Evolutionary conservation across 2,797 vertebrate species (phyloP).

Genomic region (Sebastes taczanowskii): DNA sequence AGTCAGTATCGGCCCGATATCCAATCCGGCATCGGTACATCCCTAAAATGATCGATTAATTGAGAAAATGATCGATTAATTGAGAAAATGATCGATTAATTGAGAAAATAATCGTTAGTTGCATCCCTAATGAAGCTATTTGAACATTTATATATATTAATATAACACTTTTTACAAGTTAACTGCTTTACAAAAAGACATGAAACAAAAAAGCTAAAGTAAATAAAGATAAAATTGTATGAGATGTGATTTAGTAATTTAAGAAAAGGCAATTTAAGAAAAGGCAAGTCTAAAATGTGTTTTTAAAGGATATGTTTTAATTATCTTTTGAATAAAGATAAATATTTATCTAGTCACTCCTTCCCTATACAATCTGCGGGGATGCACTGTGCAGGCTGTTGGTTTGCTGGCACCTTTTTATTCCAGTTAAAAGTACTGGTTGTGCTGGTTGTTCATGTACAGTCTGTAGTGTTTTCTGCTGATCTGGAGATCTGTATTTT

Average conservation of each 20-base stretch:
- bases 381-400: not conserved
- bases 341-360: not conserved
- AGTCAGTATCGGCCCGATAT: no score
- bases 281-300: not conserved
- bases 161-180: not conserved
- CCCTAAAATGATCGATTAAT: not conserved
- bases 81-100: not conserved
- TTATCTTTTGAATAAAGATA: not conserved
- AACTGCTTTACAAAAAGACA: not conserved
- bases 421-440: not conserved
- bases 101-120: not conserved
- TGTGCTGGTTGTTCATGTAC: not conserved
- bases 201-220: not conserved
- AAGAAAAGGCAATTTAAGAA: not conserved
- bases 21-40: no score
- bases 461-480: not conserved
- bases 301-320: not conserved
- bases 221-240: not conserved
- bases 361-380: not conserved
- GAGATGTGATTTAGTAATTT: not conserved
- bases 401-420: not conserved
- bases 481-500: not conserved
- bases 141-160: not conserved
- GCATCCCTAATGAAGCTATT: not conserved
- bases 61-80: not conserved